Conservation (phyloP, 2,888 invertebrate species). For the Troglohyphantes excavatus region DNA sequence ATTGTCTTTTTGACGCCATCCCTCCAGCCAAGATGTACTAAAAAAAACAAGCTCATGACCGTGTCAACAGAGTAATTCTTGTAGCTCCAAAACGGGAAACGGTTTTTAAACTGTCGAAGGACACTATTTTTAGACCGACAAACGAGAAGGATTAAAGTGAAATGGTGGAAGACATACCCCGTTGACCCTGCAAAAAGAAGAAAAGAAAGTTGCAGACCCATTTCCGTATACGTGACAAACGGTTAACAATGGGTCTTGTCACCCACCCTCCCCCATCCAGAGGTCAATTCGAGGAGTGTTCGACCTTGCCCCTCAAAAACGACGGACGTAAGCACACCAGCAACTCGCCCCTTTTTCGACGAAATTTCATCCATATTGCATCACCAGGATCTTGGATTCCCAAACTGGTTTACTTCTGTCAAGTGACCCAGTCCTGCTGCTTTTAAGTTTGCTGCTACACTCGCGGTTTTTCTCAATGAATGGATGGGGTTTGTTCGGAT, state of each 20-base stretch:
- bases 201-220: neutral
- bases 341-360: constrained; percentile 16
- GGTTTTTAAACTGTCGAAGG: neutral
- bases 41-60: too few relatives aligned
- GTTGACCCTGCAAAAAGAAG: neutral
- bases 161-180: neutral
- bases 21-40: too few relatives aligned
- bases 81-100: too few relatives aligned
- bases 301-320: constrained; percentile 64
- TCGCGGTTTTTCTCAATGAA: neutral
- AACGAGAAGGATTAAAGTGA: neutral
- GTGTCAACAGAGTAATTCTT: too few relatives aligned
- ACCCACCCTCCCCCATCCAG: neutral
- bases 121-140: neutral
- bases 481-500: neutral
- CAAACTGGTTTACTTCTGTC: constrained; percentile 25
- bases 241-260: neutral
- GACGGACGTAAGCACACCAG: neutral
- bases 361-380: constrained; percentile 47
- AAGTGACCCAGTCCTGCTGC: neutral
- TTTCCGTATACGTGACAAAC: constrained; percentile 75
- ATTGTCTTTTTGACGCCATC: too few relatives aligned
- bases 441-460: neutral
- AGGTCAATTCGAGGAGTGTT: constrained; percentile 44
- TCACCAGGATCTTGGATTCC: constrained; percentile 48